A percentile compares a stretch with the other conserved stretches of the same genome.
Evolutionary conservation across 2,113 vertebrate genomes (phyloP).

Genomic region (Podiceps cristatus): DNA sequence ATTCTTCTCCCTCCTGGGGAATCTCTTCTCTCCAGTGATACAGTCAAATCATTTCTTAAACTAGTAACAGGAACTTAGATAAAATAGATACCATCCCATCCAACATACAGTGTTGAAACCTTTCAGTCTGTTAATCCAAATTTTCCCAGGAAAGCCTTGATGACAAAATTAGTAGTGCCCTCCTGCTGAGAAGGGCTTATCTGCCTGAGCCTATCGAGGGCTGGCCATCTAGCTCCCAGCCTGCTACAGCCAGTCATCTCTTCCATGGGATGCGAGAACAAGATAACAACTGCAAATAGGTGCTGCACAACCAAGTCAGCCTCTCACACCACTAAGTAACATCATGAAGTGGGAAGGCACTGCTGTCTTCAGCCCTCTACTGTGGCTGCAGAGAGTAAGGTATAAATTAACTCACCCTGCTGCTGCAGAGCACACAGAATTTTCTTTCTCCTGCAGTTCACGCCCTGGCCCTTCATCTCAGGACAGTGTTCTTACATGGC

Average conservation of each 20-base stretch:
- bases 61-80: neutral
- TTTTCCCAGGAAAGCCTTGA: neutral
- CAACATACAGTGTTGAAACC: neutral
- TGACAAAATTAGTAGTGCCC: neutral
- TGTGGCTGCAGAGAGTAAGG: neutral
- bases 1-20: neutral
- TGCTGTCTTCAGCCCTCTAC: neutral
- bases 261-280: neutral
- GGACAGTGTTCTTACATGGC: fast-evolving
- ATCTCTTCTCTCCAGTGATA: neutral
- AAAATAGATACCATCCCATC: neutral
- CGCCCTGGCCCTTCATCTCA: neutral
- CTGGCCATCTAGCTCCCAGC: neutral
- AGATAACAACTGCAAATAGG: neutral
- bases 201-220: neutral
- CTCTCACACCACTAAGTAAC: neutral
- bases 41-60: neutral
- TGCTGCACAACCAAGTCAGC: neutral
- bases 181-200: neutral
- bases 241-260: neutral
- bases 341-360: neutral
- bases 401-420: neutral
- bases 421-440: neutral
- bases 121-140: neutral
- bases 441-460: neutral